These are phyloP conservation scores for Hirtodrosophila alboralis DNA, from an alignment of 2,888 invertebrate species.

Conservation along the genomic window DNA sequence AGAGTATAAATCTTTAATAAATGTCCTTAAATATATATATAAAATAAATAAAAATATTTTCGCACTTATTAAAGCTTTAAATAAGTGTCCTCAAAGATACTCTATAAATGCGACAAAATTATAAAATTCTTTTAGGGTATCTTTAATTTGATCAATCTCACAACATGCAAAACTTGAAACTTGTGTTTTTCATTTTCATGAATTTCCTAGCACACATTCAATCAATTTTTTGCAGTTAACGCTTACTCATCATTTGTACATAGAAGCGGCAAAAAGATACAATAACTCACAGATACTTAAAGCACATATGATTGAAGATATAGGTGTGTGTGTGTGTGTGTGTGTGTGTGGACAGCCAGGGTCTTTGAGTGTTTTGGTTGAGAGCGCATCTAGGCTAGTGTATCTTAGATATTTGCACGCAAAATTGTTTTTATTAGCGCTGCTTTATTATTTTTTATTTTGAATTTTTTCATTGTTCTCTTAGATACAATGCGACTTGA, in stretches of 20 bases:
- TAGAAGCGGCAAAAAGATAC: conserved; percentile 55
- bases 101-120: too few relatives aligned
- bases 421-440: conserved; percentile 75
- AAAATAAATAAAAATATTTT: too few relatives aligned
- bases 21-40: too few relatives aligned
- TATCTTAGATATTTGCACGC: conserved; percentile 84
- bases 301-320: conserved; percentile 37
- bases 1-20: too few relatives aligned
- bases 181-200: conserved; percentile 16
- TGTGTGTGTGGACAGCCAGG: conserved; percentile 71
- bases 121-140: too few relatives aligned
- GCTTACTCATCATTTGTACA: conserved; percentile 64
- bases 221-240: conserved; percentile 57
- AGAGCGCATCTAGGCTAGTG: conserved; percentile 83
- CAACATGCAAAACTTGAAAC: too few relatives aligned
- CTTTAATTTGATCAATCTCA: too few relatives aligned
- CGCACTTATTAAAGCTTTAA: too few relatives aligned
- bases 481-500: conserved; percentile 59
- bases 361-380: conserved; percentile 82
- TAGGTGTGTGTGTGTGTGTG: conserved; percentile 12
- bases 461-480: conserved; percentile 55
- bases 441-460: conserved; percentile 60
- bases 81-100: too few relatives aligned
- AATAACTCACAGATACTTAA: conserved; percentile 56
- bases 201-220: conserved; percentile 41